phyloP scores from a whole-genome alignment of 1,140 invertebrate species.

The Linepithema humile region DNA sequence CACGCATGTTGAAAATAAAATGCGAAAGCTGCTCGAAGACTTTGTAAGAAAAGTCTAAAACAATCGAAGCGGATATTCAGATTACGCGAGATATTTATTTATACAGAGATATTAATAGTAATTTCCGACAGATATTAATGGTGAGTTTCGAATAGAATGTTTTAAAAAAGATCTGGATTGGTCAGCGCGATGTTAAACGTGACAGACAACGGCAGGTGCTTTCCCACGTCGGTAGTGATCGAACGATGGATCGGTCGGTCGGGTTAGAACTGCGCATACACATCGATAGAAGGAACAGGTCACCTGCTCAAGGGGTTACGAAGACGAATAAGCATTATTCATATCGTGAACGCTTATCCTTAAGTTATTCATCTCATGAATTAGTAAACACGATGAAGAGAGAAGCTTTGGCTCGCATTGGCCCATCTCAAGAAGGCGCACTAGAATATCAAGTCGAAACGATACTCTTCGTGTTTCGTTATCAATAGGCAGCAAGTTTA shows the following conservation, averaged over 20 bases:
- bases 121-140: slow-evolving; percentile 8
- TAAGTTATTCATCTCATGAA: slow-evolving; percentile 81
- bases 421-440: slow-evolving; percentile 13
- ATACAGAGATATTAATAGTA: too few relatives aligned
- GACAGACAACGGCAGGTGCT: slow-evolving; percentile 68
- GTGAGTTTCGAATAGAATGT: neutral
- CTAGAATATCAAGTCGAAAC: slow-evolving; percentile 54
- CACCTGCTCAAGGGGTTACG: slow-evolving; percentile 76
- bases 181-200: neutral
- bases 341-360: slow-evolving; percentile 75
- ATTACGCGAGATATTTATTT: too few relatives aligned
- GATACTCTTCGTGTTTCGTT: neutral
- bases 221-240: slow-evolving; percentile 56
- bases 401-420: slow-evolving; percentile 20
- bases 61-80: too few relatives aligned
- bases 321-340: slow-evolving; percentile 78
- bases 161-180: neutral
- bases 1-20: too few relatives aligned
- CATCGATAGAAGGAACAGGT: slow-evolving; percentile 63
- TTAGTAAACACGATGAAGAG: slow-evolving; percentile 77
- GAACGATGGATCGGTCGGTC: slow-evolving; percentile 21
- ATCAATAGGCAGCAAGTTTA: slow-evolving; percentile 12
- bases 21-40: too few relatives aligned
- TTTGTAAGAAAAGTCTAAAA: too few relatives aligned
- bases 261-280: neutral